phyloP scores from a whole-genome alignment of 2,797 vertebrate species.

The Artibeus lituratus region DNA sequence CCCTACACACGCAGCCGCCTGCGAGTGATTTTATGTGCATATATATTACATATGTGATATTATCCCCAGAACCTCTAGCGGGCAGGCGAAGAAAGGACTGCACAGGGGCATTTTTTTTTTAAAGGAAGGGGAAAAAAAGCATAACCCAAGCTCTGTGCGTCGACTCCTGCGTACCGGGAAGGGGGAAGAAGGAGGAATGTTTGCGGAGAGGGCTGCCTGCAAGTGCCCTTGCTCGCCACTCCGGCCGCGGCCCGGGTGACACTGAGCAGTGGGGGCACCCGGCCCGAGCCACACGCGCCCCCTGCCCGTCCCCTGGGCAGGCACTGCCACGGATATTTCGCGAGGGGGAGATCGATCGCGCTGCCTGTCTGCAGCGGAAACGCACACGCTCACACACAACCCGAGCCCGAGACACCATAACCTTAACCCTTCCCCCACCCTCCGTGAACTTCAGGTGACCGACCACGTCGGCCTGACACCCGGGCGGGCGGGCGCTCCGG shows the following conservation, averaged over 20 bases:
- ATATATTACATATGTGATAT: conserved; percentile 73
- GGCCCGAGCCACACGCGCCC: conserved; percentile 6
- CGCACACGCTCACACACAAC: conserved; percentile 81
- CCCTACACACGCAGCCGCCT: conserved; percentile 62
- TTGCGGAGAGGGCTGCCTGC: conserved; percentile 58
- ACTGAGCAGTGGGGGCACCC: background rate
- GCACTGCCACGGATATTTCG: conserved; percentile 43
- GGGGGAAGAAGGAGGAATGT: conserved; percentile 52
- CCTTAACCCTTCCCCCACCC: conserved; percentile 82
- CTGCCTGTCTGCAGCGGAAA: conserved; percentile 89
- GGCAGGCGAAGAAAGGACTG: conserved; percentile 81
- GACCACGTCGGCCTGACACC: conserved; percentile 91
- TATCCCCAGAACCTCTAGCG: conserved; percentile 85
- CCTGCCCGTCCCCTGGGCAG: conserved; percentile 10
- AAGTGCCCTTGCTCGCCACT: conserved; percentile 53
- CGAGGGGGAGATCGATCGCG: conserved; percentile 85
- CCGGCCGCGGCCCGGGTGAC: conserved; percentile 29
- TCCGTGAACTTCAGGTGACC: conserved; percentile 97
- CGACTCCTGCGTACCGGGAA: conserved; percentile 64
- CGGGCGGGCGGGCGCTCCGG: conserved; percentile 82
- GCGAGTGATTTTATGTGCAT: conserved; percentile 68
- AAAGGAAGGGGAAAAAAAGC: conserved; percentile 81
- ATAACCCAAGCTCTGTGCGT: conserved; percentile 73
- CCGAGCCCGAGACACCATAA: conserved; percentile 71
- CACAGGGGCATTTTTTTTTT: conserved; percentile 70